Percentiles rank a stretch among this genome's conserved stretches.
Evolutionary conservation across 2,888 invertebrate species (phyloP).

Genomic region (Alloscopus bannaensis): DNA sequence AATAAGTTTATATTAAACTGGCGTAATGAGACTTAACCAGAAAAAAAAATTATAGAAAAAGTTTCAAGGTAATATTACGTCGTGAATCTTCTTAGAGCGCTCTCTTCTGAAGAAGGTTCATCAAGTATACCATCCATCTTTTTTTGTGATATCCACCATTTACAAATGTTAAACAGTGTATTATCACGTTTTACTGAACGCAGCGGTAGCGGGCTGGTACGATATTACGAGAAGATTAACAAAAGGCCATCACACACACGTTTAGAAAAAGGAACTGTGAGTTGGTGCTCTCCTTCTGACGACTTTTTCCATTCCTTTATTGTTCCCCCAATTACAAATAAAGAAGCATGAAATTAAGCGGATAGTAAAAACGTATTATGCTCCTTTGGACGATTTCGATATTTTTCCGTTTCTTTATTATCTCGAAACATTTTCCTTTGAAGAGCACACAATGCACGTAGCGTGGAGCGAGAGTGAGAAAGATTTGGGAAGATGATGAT

Average conservation of each 20-base stretch:
- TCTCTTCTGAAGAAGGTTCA: constrained; percentile 16
- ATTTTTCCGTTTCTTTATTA: constrained; percentile 37
- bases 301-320: constrained; percentile 17
- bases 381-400: no score
- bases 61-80: no score
- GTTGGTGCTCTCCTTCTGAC: constrained; percentile 40
- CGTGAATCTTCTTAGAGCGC: no score
- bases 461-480: not conserved
- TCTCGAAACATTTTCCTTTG: constrained; percentile 19
- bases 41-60: no score
- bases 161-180: constrained; percentile 51
- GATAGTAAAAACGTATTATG: constrained; percentile 29
- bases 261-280: constrained; percentile 22
- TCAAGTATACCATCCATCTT: no score
- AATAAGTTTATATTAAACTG: no score
- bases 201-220: constrained; percentile 38
- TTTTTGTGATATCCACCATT: constrained; percentile 37
- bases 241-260: no score
- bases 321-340: constrained; percentile 70
- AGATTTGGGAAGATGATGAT: constrained; percentile 36
- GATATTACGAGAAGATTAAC: no score
- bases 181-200: constrained; percentile 30
- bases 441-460: not conserved
- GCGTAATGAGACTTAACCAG: constrained; percentile 29
- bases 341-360: constrained; percentile 73